Evolutionary conservation across 1,140 invertebrate species (phyloP).

Genomic region (Asobara japonica): DNA sequence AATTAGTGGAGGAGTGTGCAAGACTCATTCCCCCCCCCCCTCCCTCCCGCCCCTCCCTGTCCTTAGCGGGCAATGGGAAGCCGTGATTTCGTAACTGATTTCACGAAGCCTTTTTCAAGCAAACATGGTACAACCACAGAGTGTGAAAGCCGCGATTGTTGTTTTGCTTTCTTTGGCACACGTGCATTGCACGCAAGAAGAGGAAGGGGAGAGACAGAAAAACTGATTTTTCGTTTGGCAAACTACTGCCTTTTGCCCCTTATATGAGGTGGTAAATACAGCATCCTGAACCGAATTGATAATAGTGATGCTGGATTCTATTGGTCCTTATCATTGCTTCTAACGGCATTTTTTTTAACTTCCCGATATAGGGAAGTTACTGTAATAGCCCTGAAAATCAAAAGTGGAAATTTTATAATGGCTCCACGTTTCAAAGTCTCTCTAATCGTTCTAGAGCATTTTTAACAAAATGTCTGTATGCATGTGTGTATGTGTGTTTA

Average conservation of each 20-base stretch:
- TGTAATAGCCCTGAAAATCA: no score
- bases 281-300: no score
- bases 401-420: no score
- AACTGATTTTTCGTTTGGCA: slow-evolving; percentile 54
- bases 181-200: slow-evolving; percentile 3
- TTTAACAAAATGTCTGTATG: no score
- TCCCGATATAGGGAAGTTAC: no score
- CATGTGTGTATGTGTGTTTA: no score
- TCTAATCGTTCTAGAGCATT: no score
- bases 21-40: not conserved
- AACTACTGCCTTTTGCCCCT: slow-evolving; percentile 49
- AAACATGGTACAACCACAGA: slow-evolving; percentile 2
- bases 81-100: slow-evolving; percentile 60
- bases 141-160: not conserved
- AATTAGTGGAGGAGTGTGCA: not conserved
- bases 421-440: no score
- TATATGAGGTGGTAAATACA: not conserved
- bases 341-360: no score
- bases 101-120: slow-evolving; percentile 45
- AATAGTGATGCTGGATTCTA: no score
- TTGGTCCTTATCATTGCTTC: no score
- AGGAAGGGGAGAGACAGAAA: not conserved
- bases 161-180: slow-evolving; percentile 13
- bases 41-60: not conserved
- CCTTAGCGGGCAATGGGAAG: not conserved